These are phyloP conservation scores for Epinephelus cyanopodus DNA, from an alignment of 2,113 vertebrate species.

Conservation along the genomic window DNA sequence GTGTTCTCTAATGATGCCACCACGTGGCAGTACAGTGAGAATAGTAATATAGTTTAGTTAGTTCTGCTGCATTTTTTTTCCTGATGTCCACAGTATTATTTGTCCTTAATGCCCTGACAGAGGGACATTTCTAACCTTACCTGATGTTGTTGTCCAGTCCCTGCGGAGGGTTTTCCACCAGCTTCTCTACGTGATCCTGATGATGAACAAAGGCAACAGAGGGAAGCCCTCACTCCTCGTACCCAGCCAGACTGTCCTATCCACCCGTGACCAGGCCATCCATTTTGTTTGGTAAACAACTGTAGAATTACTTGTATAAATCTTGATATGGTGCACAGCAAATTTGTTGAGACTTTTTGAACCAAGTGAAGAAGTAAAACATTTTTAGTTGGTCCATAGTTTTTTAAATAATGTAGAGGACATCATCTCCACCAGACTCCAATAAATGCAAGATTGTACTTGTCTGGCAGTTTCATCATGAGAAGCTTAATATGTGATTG, in stretches of 20 bases:
- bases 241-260: conserved; percentile 75
- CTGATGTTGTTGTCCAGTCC: conserved; percentile 58
- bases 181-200: conserved; percentile 89
- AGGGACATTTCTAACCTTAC: not conserved
- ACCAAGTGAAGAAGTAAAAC: not conserved
- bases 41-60: no score
- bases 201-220: conserved; percentile 82
- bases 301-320: not conserved
- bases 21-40: no score
- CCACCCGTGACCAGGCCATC: conserved; percentile 86
- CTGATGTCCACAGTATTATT: no score
- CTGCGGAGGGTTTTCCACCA: conserved; percentile 85
- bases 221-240: conserved; percentile 69
- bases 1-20: no score
- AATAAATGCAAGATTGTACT: no score
- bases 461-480: no score
- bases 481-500: no score
- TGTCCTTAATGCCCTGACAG: not conserved
- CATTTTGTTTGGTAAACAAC: conserved; percentile 90
- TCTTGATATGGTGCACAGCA: not conserved
- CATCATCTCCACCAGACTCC: no score
- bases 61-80: no score
- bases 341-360: not conserved
- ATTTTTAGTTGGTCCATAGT: no score
- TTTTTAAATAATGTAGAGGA: no score